Base-by-base conservation (phyloP, 2,888 invertebrate species). In the Timema podura region DNA sequence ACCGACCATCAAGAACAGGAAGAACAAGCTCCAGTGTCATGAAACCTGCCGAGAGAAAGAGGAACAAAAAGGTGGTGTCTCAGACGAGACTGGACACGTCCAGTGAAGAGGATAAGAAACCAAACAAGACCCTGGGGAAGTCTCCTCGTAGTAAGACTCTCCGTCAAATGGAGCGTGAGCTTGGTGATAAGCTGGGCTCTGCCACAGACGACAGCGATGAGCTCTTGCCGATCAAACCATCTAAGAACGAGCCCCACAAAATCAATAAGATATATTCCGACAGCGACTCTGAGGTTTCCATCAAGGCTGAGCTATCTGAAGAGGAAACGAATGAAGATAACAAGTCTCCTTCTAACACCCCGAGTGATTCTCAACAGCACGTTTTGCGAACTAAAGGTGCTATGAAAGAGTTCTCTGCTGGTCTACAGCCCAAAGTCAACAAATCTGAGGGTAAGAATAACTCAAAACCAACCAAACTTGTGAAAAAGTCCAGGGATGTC, bases 231-330 rank as follows among this genome's bases (percentile, higher is more conserved):
- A 85, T 90, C 46, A 84, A 84, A 76, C 83, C 83, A 48, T 83
- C 86, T 65, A 77, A 77, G 64, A 80, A 80, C 75, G 79, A 80
- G 73, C 82, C 83, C 74, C 87, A 87, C 78, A 85, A 86, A 71
- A 85, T 87, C n/a, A 84, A 88, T 30, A 89, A 91, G 73, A 93
- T 94, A 76, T 95, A 94, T 81, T 93, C 94, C 0, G 93, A 94
- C 76, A 91, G 91, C 75, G 91, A 91, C 76, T 86, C 89, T 0
- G 89, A 89, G 77, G 80, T 83, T 11, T 77, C 79, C 6, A 48
- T 72, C 2, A 87, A 86, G 76, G 84, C 85, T 65, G 86, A 86
- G 68, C 84, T 84, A 74, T 87, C 88, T 9, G 68, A 54, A 48
- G 70, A 70, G 16, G 71, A 74, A 30, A 68, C 61, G 64, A 72